These are phyloP conservation scores for Phenganax subtilis DNA, from an alignment of 92 coral and sea anemone species.

Conservation along the genomic window DNA sequence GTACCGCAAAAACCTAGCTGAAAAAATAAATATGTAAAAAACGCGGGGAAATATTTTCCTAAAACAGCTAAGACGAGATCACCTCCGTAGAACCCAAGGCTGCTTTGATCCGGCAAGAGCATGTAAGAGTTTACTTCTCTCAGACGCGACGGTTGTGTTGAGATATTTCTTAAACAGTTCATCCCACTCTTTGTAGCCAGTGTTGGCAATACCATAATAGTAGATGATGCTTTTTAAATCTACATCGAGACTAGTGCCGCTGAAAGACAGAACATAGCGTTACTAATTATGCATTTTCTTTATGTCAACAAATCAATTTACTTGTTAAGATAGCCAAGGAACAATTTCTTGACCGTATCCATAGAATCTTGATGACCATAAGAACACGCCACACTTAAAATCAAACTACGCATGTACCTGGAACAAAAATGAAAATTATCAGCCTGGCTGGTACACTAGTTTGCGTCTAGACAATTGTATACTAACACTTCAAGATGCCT, in stretches of 20 bases:
- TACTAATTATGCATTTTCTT: not conserved
- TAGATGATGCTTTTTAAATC: constrained; percentile 73
- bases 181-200: constrained; percentile 78
- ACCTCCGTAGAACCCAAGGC: constrained; percentile 84
- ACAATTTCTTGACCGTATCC: constrained; percentile 51
- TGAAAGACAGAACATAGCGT: not conserved
- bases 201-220: constrained; percentile 72
- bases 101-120: constrained; percentile 72
- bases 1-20: constrained; percentile 56
- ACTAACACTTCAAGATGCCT: constrained; percentile 5
- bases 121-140: constrained; percentile 58
- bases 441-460: not conserved
- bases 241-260: constrained; percentile 55
- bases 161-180: constrained; percentile 61
- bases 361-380: constrained; percentile 57
- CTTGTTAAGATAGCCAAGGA: constrained; percentile 55
- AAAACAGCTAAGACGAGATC: not conserved
- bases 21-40: not conserved
- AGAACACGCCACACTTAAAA: constrained; percentile 65
- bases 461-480: not conserved
- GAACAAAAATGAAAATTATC: not conserved
- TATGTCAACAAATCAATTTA: constrained; percentile 40
- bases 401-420: constrained; percentile 61
- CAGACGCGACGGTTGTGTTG: constrained; percentile 73
- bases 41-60: not conserved